phyloP scores from a whole-genome alignment of 2,888 invertebrate genomes.

The Xestoiulus laeticollis region DNA sequence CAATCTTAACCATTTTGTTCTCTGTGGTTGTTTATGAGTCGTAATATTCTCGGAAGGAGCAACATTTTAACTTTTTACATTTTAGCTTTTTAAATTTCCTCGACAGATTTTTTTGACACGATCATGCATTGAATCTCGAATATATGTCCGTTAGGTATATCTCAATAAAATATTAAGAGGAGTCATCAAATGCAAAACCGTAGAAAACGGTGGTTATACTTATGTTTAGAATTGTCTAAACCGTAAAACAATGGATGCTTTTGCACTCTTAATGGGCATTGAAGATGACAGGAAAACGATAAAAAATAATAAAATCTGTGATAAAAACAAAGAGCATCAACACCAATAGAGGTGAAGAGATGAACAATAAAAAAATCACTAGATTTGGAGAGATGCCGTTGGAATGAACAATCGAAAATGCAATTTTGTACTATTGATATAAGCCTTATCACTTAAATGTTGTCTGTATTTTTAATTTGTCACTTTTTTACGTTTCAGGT shows the following conservation, averaged over 20 bases:
- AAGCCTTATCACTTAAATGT: neutral
- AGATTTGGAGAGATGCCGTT: neutral
- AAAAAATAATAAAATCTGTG: neutral
- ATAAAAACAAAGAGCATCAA: neutral
- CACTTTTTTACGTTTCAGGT: neutral
- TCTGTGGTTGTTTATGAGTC: too few relatives aligned
- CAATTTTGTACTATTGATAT: too few relatives aligned
- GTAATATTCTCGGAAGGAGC: too few relatives aligned
- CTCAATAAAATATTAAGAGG: neutral
- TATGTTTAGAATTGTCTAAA: neutral
- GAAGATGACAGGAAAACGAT: neutral
- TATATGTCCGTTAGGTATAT: neutral
- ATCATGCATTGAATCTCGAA: neutral
- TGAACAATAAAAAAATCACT: too few relatives aligned
- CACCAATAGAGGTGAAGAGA: neutral
- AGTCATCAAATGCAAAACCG: neutral
- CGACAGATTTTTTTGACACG: neutral
- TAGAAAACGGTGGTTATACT: neutral
- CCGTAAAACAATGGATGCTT: neutral
- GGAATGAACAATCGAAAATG: neutral
- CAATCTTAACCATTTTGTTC: too few relatives aligned
- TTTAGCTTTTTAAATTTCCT: neutral
- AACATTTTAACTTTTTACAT: too few relatives aligned
- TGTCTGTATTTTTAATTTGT: neutral
- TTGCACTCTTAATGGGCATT: neutral